phyloP scores from a whole-genome alignment of 2,113 vertebrate species.

The Himantopus leucocephalus region DNA sequence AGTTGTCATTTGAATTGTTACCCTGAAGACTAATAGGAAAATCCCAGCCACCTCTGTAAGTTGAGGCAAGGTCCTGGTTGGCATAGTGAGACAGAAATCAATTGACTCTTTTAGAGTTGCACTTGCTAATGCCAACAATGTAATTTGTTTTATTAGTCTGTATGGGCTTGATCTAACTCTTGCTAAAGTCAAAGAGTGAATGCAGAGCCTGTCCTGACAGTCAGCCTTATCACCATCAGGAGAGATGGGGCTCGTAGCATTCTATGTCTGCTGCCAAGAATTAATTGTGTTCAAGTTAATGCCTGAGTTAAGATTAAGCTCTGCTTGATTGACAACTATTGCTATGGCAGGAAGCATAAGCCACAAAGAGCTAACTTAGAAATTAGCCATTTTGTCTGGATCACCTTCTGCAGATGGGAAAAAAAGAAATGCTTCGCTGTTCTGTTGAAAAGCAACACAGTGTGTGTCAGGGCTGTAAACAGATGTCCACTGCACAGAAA shows the following conservation, averaged over 20 bases:
- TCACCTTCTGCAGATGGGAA: not conserved
- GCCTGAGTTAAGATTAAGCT: slow-evolving; percentile 45
- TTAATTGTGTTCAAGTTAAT: slow-evolving; percentile 67
- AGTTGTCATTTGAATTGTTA: not conserved
- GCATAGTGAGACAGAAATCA: not conserved
- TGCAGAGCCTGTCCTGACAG: slow-evolving; percentile 46
- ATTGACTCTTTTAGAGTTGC: not conserved
- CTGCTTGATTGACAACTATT: slow-evolving; percentile 54
- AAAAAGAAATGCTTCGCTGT: not conserved
- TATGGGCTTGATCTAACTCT: slow-evolving; percentile 48
- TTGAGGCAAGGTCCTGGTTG: not conserved
- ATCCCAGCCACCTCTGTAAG: not conserved
- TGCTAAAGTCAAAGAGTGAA: slow-evolving; percentile 34
- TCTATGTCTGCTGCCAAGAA: slow-evolving; percentile 38
- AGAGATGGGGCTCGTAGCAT: slow-evolving; percentile 22
- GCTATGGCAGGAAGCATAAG: not conserved
- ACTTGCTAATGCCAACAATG: not conserved
- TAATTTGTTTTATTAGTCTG: slow-evolving; percentile 48
- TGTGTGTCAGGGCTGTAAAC: not conserved
- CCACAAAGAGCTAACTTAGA: not conserved
- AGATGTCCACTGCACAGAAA: not conserved
- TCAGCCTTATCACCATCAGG: slow-evolving; percentile 22
- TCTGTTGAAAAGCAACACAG: not conserved
- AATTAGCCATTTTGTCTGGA: not conserved
- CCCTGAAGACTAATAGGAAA: not conserved